Evolutionary conservation across 2,113 vertebrate species (phyloP).

Genomic region (Hucho hucho): DNA sequence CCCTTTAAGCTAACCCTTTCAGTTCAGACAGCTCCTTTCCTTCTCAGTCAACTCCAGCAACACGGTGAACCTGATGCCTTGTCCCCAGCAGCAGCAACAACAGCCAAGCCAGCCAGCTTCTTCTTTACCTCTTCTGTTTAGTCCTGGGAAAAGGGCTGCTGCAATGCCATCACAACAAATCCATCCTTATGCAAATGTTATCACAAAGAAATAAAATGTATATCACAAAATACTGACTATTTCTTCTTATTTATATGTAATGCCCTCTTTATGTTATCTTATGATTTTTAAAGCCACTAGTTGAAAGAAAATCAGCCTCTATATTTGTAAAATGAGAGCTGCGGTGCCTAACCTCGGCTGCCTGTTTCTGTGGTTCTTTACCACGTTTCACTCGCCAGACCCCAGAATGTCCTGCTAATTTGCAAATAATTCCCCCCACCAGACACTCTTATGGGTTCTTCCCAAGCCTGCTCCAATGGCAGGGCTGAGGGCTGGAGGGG

Average conservation of each 20-base stretch:
- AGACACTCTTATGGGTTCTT: conserved; percentile 70
- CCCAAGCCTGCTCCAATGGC: conserved; percentile 27
- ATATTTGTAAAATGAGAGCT: conserved; percentile 38
- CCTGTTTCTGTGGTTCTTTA: conserved; percentile 58
- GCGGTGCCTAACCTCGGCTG: conserved; percentile 5
- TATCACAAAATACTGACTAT: conserved; percentile 7
- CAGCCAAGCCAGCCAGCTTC: background rate
- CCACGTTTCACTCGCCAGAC: conserved; percentile 50
- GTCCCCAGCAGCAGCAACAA: background rate
- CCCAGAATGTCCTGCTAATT: conserved; percentile 66
- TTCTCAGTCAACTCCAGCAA: conserved; percentile 31
- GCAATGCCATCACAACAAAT: conserved; percentile 29
- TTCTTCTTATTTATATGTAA: background rate
- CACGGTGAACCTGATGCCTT: conserved; percentile 31
- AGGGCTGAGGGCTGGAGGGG: conserved; percentile 13
- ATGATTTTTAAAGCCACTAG: conserved; percentile 6
- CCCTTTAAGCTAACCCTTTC: conserved; percentile 35
- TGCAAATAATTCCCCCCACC: conserved; percentile 67
- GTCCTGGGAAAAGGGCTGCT: conserved; percentile 16
- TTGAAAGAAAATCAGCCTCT: conserved; percentile 36
- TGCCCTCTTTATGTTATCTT: background rate
- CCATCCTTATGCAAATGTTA: conserved; percentile 35
- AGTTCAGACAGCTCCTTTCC: conserved; percentile 5
- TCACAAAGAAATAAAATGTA: background rate
- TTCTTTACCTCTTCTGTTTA: conserved; percentile 5